These are phyloP conservation scores for Nymphalis polychloros DNA, from an alignment of 2,888 invertebrate genomes.

Conservation along the genomic window DNA sequence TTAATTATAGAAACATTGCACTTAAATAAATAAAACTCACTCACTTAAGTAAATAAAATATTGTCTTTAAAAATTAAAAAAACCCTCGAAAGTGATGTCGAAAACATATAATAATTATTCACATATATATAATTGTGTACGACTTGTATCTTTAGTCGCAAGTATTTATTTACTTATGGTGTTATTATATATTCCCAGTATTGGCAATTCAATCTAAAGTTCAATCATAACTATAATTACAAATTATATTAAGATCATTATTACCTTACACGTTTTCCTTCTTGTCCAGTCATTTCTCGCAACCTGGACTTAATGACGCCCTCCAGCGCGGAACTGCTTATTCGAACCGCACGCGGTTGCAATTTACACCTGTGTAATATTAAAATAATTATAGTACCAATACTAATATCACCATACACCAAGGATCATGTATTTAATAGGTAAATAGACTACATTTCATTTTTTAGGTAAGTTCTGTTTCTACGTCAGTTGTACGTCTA, in stretches of 20 bases:
- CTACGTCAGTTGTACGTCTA: too few species aligned
- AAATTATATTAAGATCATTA: conserved; percentile 7
- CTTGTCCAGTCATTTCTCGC: conserved; percentile 67
- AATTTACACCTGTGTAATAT: conserved; percentile 78
- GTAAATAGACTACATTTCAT: too few species aligned
- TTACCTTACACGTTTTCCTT: conserved; percentile 70
- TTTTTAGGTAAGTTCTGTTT: too few species aligned
- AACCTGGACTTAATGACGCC: conserved; percentile 78
- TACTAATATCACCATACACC: neutral
- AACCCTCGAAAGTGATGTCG: too few species aligned
- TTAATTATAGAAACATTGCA: too few species aligned
- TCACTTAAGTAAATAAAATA: too few species aligned
- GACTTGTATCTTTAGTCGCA: too few species aligned
- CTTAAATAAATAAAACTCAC: too few species aligned
- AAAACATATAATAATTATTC: too few species aligned
- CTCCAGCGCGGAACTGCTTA: conserved; percentile 80
- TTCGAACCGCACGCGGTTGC: conserved; percentile 77
- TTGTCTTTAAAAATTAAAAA: too few species aligned
- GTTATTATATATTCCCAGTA: conserved; percentile 1
- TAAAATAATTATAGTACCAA: neutral
- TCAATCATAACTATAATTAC: conserved; percentile 7
- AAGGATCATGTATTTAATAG: neutral
- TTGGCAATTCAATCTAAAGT: conserved; percentile 6
- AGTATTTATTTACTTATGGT: neutral
- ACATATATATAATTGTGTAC: too few species aligned